Percentiles rank a stretch among this genome's conserved stretches.
phyloP scores from a whole-genome alignment of 2,113 vertebrate genomes.

The Microtus montanus region DNA sequence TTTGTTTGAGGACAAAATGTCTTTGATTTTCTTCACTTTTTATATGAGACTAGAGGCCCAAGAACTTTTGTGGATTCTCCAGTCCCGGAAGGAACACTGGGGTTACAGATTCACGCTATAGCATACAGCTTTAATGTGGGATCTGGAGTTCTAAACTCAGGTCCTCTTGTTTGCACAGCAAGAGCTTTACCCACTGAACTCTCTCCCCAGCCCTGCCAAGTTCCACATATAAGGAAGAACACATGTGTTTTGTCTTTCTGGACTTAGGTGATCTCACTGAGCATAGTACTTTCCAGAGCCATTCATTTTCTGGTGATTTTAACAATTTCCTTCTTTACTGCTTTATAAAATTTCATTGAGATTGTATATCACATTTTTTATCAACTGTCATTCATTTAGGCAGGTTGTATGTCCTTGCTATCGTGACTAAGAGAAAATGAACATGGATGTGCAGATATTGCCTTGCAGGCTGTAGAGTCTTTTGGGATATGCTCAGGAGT shows the following conservation, averaged over 20 bases:
- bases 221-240: not conserved
- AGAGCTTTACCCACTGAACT: not conserved
- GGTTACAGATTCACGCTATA: not conserved
- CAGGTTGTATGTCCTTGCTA: not conserved
- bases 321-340: not conserved
- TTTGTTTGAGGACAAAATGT: not conserved
- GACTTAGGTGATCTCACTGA: not conserved
- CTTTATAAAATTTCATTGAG: not conserved
- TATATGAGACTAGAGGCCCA: not conserved
- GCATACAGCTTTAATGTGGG: not conserved
- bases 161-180: no score
- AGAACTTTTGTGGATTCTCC: not conserved
- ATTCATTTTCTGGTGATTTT: not conserved
- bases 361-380: not conserved
- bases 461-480: not conserved
- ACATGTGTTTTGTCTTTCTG: not conserved
- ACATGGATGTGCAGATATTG: no score
- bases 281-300: not conserved
- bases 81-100: not conserved
- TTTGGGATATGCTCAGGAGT: not conserved
- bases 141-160: no score
- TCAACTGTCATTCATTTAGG: not conserved
- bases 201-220: not conserved
- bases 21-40: not conserved
- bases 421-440: not conserved